Base-by-base conservation (phyloP, 64 coral and sea anemone genomes). In the Montipora efflorescens region DNA sequence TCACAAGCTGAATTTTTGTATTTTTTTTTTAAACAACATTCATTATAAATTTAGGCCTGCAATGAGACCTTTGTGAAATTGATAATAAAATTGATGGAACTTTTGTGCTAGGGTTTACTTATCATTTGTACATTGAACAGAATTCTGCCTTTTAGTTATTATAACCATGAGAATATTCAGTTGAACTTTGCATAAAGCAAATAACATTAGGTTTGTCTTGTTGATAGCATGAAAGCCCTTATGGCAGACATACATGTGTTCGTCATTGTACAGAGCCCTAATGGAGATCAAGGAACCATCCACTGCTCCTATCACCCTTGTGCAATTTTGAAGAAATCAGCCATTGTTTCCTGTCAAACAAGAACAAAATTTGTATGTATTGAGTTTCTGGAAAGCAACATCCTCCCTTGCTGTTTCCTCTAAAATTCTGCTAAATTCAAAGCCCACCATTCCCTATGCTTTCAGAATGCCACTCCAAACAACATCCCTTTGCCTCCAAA, bases 181-280 rank as follows among this genome's bases (percentile, higher is more conserved):
- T 25, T 25, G 0, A 25, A 25, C 25, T 25, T 25, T 25, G 67
- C 67, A 70, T 70, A 0, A 70, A 70, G 67, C 11, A 70, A 16
- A 70, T 70, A 15, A 70, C 67, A 70, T 70, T 70, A 25, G 25
- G 67, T 70, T 70, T 70, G 67, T 16, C 67, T 70, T 70, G 21
- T 85, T 85, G 23, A 85, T 85, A 3, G 82, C 25, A 71, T 85
- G 82, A 85, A 71, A 85, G 10, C 85, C 68, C 67, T 88, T 88
- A 44, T 74, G 85, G 68, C 68, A 74, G 15, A 75, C 85, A 75
- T 88, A 88, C 1, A 88, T 6, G 43, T 75, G 85, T 59, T 88
- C 15, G 0, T 87, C 25, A 19, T 46, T 23, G 25, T 88, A 11
- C 25, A 0, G 66, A 9, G 23, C 68, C 49, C 16, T 74, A 18